These are phyloP conservation scores for Eubucco bourcierii DNA, from an alignment of 2,113 vertebrate genomes.

Conservation along the genomic window DNA sequence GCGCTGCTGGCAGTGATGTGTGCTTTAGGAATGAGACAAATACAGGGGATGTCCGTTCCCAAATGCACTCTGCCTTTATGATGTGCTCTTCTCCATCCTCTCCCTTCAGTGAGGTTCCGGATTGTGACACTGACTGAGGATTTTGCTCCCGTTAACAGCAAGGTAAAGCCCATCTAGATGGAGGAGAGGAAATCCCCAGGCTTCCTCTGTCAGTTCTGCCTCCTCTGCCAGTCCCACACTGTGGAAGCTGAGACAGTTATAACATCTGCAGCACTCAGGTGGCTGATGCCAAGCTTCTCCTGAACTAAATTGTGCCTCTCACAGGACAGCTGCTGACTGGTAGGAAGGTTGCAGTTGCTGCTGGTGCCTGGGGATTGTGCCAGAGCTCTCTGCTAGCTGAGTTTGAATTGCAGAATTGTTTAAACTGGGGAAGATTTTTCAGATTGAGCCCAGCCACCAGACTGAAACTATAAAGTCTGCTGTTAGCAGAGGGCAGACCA, in stretches of 20 bases:
- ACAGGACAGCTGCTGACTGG: not conserved
- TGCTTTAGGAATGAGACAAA: not conserved
- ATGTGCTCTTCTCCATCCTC: not conserved
- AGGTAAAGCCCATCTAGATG: conserved; percentile 16
- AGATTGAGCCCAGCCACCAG: too few relatives aligned
- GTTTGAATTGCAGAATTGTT: too few relatives aligned
- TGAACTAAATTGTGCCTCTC: not conserved
- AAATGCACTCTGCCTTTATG: accelerated
- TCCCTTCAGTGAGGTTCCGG: conserved; percentile 55
- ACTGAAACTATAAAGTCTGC: too few relatives aligned
- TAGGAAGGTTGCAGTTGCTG: not conserved
- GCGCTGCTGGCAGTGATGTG: not conserved
- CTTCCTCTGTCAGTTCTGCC: not conserved
- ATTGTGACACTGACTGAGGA: conserved; percentile 18
- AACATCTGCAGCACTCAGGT: not conserved
- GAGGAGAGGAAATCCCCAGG: not conserved
- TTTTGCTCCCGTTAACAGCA: conserved; percentile 17
- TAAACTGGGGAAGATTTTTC: too few relatives aligned
- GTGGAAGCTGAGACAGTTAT: not conserved
- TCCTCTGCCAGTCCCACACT: not conserved
- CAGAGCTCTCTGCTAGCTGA: not conserved
- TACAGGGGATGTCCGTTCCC: accelerated
- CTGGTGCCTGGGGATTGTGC: not conserved
- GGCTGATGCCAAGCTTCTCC: accelerated
- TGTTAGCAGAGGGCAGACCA: not conserved